phyloP scores from a whole-genome alignment of 2,888 invertebrate species.

The Atethmia centrago region DNA sequence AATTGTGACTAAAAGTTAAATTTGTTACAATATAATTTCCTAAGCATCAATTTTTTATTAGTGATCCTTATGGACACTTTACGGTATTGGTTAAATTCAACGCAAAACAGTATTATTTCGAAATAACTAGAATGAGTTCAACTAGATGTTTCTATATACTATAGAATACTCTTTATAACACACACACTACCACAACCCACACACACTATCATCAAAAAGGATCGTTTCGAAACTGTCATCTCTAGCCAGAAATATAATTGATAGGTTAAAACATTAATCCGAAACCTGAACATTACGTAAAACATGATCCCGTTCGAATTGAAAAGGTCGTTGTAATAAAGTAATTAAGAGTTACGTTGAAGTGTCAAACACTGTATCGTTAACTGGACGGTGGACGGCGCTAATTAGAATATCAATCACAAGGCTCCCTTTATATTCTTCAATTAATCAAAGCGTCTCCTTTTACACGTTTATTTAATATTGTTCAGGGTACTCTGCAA shows the following conservation, averaged over 20 bases:
- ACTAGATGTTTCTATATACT: not conserved
- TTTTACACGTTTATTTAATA: slow-evolving; percentile 55
- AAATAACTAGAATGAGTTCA: not conserved
- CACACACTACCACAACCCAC: no score
- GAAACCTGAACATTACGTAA: slow-evolving; percentile 27
- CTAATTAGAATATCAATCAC: slow-evolving; percentile 68
- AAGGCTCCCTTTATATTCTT: slow-evolving; percentile 56
- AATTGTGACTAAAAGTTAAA: no score
- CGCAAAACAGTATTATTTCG: not conserved
- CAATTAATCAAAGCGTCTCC: slow-evolving; percentile 58
- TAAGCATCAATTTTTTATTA: not conserved
- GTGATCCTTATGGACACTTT: not conserved
- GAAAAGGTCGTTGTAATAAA: slow-evolving; percentile 66
- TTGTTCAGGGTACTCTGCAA: slow-evolving; percentile 44
- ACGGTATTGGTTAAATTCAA: not conserved
- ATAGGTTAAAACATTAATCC: slow-evolving; percentile 40
- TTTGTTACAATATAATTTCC: no score
- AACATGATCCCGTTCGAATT: slow-evolving; percentile 59
- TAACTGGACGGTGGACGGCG: slow-evolving; percentile 40
- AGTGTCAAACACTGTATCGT: slow-evolving; percentile 51
- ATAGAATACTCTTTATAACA: no score
- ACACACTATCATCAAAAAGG: slow-evolving; percentile 2
- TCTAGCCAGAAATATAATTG: slow-evolving; percentile 27
- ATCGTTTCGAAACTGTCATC: slow-evolving; percentile 14
- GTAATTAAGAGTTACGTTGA: slow-evolving; percentile 53